phyloP scores from a whole-genome alignment of 2,113 vertebrate species.

The Osmerus mordax region DNA sequence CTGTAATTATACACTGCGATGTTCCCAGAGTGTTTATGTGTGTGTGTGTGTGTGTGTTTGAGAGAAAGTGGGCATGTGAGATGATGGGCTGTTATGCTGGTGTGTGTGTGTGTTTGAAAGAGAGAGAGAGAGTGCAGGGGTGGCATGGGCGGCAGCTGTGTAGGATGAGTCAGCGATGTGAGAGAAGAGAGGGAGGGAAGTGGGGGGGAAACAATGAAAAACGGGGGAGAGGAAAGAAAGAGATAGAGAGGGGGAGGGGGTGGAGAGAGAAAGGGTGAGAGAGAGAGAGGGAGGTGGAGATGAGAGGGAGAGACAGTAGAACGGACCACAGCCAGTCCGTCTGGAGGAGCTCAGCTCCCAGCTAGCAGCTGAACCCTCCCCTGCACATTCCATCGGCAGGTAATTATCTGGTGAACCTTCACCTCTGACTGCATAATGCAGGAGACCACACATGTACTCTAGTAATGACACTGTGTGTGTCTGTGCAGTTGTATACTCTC shows the following conservation, averaged over 20 bases:
- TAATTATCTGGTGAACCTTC: slow-evolving; percentile 1
- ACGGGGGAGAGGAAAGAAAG: neutral
- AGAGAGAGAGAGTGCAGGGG: neutral
- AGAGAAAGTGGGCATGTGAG: neutral
- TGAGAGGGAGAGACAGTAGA: slow-evolving; percentile 6
- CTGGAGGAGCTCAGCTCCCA: neutral
- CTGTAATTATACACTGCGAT: slow-evolving; percentile 8
- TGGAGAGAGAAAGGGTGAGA: neutral
- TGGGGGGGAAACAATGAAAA: neutral
- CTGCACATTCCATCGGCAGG: neutral
- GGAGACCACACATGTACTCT: neutral
- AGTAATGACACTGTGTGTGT: slow-evolving; percentile 3
- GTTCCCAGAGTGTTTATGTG: slow-evolving; percentile 2
- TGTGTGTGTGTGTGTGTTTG: neutral
- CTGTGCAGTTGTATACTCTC: neutral
- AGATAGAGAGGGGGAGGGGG: neutral
- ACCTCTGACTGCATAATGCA: no score
- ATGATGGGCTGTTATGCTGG: neutral
- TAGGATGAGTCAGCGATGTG: neutral
- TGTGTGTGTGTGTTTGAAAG: neutral
- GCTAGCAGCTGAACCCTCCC: neutral
- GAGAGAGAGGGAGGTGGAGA: neutral
- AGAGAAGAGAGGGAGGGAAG: neutral
- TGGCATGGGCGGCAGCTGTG: neutral
- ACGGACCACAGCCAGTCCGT: no score